Base-by-base conservation (phyloP, 2,797 vertebrate species). In the Enteromius afrohamiltoni region DNA sequence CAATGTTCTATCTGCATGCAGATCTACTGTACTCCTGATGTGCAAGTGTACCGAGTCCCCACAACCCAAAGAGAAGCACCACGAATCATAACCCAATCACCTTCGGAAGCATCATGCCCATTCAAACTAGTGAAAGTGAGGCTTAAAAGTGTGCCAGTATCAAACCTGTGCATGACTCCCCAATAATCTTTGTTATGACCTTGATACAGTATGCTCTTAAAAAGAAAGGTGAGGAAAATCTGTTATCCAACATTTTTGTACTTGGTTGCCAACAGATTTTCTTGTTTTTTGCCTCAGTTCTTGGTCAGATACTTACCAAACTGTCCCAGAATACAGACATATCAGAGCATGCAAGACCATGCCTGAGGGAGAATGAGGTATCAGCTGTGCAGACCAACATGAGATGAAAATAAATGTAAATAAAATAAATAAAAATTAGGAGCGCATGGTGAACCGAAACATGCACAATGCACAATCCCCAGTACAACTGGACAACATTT, bases 381-480 rank as follows among this genome's bases (percentile, higher is more conserved):
- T 58, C 29, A 53, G 58, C 47, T 55, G 14, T 29, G 40, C 49
- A 19, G 31, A 55, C 51, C 31, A 64, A 74, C 26, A 3, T 49
- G 58, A 65, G 16, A 74, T 64, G 70, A 3, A 75, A 69, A 88
- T 77, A 85, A 58, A 84, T 74, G 42, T 42, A 10, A 42, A 11
- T 11, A 85, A 71, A 90, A 19, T 9, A 26, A 51, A 58, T 6
- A 0, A 58, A 23, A 60, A 77, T 60, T 7, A 60, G 11, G 3
- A 26, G 6, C 13, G 23, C n/a, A 11, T 19, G 14, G 13, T 6
- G 17, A 77, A 51, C 21, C 6, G 9, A 60, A 29, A 47, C 60
- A 73, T 42, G 34, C 49, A 70, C 73, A 13, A 71, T 53, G n/a
- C 29, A 29, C 29, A 29, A 29, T 49, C 23, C 11, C 9, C 42